Base-by-base conservation (phyloP, 2,113 vertebrate species). In the Aldabrachelys gigantea region DNA sequence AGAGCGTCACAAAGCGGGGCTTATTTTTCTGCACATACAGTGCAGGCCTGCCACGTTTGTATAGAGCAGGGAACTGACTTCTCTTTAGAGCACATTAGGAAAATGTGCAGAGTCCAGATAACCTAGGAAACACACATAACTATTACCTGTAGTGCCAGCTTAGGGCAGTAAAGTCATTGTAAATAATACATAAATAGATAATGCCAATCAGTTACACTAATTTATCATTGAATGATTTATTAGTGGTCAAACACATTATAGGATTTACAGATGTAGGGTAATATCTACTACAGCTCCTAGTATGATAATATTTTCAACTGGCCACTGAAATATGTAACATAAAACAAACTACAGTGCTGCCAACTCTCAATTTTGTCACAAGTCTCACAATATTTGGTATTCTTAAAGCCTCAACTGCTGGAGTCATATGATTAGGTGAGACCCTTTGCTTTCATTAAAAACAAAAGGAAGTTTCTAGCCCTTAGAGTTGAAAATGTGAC, bases 241-340 rank as follows among this genome's bases (percentile, higher is more conserved):
- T 5, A 69, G 78, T 65, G 53, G 41, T 92, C 53, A 35, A 69
- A 56, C 2, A 29, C 7, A 1, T 56, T 6, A 52, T 62, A 5
- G 25, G 29, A 65, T 41, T 54, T 25, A 22, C 53, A 54, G 53
- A 22, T 54, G 53, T 22, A 54, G 21, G 21, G 25, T 57, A 27
- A 57, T 57, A 57, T 57, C 56, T 57, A 25, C 0, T 1, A 5
- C 0, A 1, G 1, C 31, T 19, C 7, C 2, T 6, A 8, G 38
- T 75, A 29, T 8, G 10, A 85, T 27, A 41, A 85, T 38, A 41
- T 29, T 52, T 11, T 53, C 53, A 29, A 29, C 25, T 79, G 84
- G 13, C 65, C 16, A 16, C 1, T 47, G 79, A 31, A 90, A 62
- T 38, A 3, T 5, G 85, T 65, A 9, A 56, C 19, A 24, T 93